A percentile compares a stretch with the other conserved stretches of the same genome.
These are phyloP conservation scores for Calidris pygmaea DNA, from an alignment of 2,113 vertebrate species.

Conservation along the genomic window DNA sequence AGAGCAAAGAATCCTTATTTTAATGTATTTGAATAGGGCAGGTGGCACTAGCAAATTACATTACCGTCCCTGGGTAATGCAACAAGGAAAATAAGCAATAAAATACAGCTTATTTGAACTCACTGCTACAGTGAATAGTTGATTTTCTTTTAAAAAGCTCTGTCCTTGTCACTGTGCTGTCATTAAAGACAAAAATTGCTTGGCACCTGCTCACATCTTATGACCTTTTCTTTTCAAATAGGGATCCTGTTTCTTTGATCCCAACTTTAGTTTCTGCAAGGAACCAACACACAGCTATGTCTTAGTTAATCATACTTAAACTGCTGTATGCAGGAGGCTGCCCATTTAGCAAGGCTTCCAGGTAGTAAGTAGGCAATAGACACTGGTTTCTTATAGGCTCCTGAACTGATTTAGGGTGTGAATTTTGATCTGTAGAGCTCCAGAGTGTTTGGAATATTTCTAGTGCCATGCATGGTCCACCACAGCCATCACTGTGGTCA, in stretches of 20 bases:
- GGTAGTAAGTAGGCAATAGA: background rate
- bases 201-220: background rate
- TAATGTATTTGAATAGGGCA: conserved; percentile 12
- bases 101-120: background rate
- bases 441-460: background rate
- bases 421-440: background rate
- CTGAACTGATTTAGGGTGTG: background rate
- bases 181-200: background rate
- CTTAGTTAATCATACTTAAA: background rate
- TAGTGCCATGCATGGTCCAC: background rate
- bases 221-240: background rate
- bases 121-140: background rate
- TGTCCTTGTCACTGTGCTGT: background rate
- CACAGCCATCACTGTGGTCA: background rate
- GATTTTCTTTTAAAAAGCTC: background rate
- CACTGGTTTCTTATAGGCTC: background rate
- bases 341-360: background rate
- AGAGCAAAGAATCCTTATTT: conserved; percentile 11
- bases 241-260: background rate
- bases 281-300: background rate
- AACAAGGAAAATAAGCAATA: conserved; percentile 10
- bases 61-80: background rate
- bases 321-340: background rate
- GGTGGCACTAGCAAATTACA: conserved; percentile 9
- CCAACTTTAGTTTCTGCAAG: background rate